Conservation (phyloP, 2,113 vertebrate species). For the Poeciliopsis prolifica region DNA sequence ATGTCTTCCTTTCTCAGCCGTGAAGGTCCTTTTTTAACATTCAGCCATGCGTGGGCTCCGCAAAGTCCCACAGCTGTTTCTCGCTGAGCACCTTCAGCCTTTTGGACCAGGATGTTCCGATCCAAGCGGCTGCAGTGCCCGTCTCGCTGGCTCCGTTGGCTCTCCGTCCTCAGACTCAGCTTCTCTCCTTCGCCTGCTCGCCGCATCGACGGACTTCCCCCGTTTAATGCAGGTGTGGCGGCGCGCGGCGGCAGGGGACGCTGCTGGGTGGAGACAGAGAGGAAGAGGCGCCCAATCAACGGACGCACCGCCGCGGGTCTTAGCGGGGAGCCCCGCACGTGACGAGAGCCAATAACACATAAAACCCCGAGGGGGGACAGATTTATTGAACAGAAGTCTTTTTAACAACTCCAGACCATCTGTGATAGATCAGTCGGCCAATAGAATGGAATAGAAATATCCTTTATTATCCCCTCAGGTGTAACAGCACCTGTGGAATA, state of each 20-base stretch:
- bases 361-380: conserved; percentile 14
- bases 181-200: conserved; percentile 4
- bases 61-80: not conserved
- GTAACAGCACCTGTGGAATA: no score
- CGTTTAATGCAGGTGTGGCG: conserved; percentile 74
- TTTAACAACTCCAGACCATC: not conserved
- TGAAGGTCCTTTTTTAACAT: not conserved
- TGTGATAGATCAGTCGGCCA: not conserved
- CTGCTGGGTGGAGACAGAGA: conserved; percentile 55
- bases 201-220: conserved; percentile 63
- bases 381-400: not conserved
- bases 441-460: no score
- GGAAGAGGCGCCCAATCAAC: conserved; percentile 41
- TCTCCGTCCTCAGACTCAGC: conserved; percentile 7
- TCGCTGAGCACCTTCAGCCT: not conserved
- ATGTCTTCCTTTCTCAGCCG: not conserved
- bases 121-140: not conserved
- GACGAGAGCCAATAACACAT: conserved; percentile 23
- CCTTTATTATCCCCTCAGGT: no score
- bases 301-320: conserved; percentile 28
- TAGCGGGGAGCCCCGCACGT: conserved; percentile 34
- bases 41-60: not conserved
- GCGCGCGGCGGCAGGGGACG: conserved; percentile 47
- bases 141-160: not conserved
- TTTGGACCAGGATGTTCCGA: not conserved